Evolutionary conservation across 2,888 invertebrate genomes (phyloP), one percentile per base, ranked within the genome.

Genomic region (Timema podura): DNA sequence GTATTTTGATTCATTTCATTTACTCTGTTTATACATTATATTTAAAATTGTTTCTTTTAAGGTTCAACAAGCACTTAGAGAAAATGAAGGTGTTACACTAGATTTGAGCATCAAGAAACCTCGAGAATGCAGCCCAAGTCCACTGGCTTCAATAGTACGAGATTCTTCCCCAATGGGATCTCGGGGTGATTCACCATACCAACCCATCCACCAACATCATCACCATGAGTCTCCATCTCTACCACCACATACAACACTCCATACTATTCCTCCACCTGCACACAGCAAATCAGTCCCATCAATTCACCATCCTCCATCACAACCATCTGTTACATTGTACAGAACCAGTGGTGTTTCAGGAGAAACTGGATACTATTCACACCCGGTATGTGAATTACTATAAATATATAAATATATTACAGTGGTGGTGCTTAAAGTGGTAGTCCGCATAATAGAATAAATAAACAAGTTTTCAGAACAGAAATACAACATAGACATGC

Each of bases 51-150:
- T 30, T 30, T 30, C 13, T 65, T 6, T 44, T 46, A 75, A 76
- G 70, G 74, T 76, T 15, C 76, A 76, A 68, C 74, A 75, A 48
- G 74, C 74, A 30, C 68, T 73, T n/a, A 71, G 75, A 6, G 75
- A 75, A 61, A 13, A 71, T 67, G 80, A 80, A 51, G 87, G 88
- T 5, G 85, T 86, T 73, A 91, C 91, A 0, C 82, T 92, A 0
- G 92, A 93, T 78, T 82, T 92, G 74, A 91, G 91, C 77, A 89
- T 92, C 70, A 92, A 91, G 80, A 89, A 90, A 75, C 89, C 89
- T 3, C 80, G 89, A 75, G 73, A 73, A 48, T 68, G 70, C 61
- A 68, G 70, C 47, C 57, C 71, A 8, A 68, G 70, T 59, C 71
- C 73, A 44, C 47, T 70, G 67, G 49, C 59, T 44, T 64, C 69